phyloP scores from a whole-genome alignment of 2,797 vertebrate species.

The Lepilemur septentrionalis region DNA sequence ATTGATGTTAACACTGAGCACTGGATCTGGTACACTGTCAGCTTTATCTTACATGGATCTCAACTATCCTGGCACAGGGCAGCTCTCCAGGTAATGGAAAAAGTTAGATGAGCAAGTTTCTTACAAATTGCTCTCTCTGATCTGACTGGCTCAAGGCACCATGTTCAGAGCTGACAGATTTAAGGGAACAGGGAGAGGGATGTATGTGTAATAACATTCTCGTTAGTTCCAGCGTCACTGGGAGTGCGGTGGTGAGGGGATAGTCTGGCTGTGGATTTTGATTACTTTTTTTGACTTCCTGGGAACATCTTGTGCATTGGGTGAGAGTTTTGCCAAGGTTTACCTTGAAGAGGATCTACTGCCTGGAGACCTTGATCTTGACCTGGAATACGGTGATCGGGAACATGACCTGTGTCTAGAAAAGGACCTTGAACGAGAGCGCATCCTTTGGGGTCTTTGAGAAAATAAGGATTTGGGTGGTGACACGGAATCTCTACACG shows the following conservation, averaged over 20 bases:
- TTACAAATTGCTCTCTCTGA: conserved; percentile 72
- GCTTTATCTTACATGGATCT: conserved; percentile 69
- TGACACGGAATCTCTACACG: conserved; percentile 94
- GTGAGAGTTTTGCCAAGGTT: conserved; percentile 15
- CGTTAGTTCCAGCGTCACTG: neutral
- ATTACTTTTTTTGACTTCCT: neutral
- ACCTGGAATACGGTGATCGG: conserved; percentile 92
- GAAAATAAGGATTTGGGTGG: conserved; percentile 93
- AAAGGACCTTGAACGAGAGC: conserved; percentile 90
- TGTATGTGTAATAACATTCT: conserved; percentile 16
- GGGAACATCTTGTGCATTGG: neutral
- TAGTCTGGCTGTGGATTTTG: neutral
- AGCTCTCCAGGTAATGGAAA: conserved; percentile 73
- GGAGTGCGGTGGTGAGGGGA: neutral
- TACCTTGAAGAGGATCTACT: conserved; percentile 95
- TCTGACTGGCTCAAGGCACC: conserved; percentile 55
- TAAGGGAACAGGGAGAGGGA: conserved; percentile 58
- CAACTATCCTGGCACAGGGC: conserved; percentile 62
- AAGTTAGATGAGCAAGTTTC: conserved; percentile 74
- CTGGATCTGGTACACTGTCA: conserved; percentile 58
- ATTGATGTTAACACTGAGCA: conserved; percentile 69
- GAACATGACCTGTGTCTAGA: conserved; percentile 90
- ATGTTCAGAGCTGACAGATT: conserved; percentile 58
- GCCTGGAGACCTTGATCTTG: conserved; percentile 96
- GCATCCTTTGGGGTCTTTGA: conserved; percentile 89